Percentiles rank a stretch among this genome's conserved stretches.
Conservation (phyloP, 1,140 invertebrate genomes). For the Mya arenaria region DNA sequence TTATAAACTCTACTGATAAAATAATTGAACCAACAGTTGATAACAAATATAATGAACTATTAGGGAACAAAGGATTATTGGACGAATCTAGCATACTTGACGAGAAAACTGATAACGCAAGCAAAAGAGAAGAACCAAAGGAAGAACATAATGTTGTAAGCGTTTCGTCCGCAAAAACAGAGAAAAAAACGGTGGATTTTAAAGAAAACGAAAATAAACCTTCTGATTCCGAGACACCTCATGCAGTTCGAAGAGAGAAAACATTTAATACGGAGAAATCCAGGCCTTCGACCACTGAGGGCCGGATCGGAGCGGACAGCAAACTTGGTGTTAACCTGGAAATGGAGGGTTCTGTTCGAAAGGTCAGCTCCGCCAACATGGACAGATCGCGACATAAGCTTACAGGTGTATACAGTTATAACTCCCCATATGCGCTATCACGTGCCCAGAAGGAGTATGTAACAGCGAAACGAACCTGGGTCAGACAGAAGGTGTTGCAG, state of each 20-base stretch:
- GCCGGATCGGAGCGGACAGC: background rate
- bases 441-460: constrained; percentile 8
- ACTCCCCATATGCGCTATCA: constrained; percentile 36
- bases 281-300: background rate
- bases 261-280: background rate
- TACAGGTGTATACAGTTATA: background rate
- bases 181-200: background rate
- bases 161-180: background rate
- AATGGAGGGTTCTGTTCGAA: constrained; percentile 5
- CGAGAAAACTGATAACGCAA: background rate
- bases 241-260: background rate
- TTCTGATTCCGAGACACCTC: background rate
- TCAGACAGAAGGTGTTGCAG: background rate
- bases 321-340: background rate
- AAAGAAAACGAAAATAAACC: background rate
- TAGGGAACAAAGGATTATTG: background rate
- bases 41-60: background rate
- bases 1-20: background rate
- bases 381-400: background rate
- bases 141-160: background rate
- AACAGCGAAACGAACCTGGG: background rate
- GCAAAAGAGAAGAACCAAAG: background rate
- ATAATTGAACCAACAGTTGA: background rate
- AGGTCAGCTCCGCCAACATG: background rate
- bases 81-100: background rate